A percentile compares a stretch with the other conserved stretches of the same genome.
These are phyloP conservation scores for Solen grandis DNA, from an alignment of 1,140 invertebrate genomes.

Conservation along the genomic window DNA sequence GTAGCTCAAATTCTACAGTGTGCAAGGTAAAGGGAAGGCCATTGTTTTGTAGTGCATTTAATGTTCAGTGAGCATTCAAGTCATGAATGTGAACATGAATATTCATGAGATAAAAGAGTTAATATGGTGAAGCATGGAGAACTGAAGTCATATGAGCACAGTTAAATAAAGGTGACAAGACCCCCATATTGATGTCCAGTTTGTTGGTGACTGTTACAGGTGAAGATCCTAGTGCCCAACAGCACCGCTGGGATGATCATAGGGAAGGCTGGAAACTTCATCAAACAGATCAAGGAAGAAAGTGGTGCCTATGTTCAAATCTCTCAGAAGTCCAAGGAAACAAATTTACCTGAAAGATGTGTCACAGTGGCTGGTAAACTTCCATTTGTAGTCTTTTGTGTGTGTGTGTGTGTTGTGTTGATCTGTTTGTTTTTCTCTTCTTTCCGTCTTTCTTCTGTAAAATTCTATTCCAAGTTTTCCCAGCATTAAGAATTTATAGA, in stretches of 20 bases:
- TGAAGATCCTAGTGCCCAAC: conserved; percentile 99
- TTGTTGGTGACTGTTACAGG: conserved; percentile 84
- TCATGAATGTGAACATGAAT: no score
- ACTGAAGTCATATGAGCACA: no score
- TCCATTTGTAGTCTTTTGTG: neutral
- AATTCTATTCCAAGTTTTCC: neutral
- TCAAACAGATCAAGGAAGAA: conserved; percentile 99
- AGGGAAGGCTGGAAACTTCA: conserved; percentile 98
- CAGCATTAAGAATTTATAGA: neutral
- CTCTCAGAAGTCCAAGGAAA: conserved; percentile 98
- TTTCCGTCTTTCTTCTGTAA: neutral
- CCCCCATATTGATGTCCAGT: no score
- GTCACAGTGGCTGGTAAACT: conserved; percentile 95
- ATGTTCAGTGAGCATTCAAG: no score
- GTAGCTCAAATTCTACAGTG: no score
- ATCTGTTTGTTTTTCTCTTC: no score
- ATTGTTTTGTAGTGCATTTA: no score
- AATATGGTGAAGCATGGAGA: no score
- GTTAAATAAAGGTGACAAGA: no score
- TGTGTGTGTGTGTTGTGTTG: neutral
- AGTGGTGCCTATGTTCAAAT: conserved; percentile 99
- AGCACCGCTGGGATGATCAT: conserved; percentile 99
- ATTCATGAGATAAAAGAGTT: no score
- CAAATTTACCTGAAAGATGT: conserved; percentile 96
- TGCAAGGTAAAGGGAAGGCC: no score